Evolutionary conservation across 1,140 invertebrate genomes (phyloP).

Genomic region (Rhagoletis zephyria): DNA sequence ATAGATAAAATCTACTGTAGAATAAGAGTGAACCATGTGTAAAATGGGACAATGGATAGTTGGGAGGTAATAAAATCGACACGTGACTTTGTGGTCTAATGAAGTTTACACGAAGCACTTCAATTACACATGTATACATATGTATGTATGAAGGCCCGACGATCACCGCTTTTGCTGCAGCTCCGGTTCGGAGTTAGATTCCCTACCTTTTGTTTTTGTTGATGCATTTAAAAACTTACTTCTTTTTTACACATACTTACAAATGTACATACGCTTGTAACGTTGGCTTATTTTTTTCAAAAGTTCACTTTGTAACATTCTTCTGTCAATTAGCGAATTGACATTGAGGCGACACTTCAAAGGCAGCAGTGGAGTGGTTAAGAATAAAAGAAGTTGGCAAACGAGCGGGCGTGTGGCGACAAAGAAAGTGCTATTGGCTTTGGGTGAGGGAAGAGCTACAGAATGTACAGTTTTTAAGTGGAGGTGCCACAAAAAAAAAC

Average conservation of each 20-base stretch:
- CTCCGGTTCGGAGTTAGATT: not conserved
- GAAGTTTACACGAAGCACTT: slow-evolving; percentile 31
- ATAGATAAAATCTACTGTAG: no score
- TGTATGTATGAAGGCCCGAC: not conserved
- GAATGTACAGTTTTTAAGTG: slow-evolving; percentile 7
- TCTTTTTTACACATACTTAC: not conserved
- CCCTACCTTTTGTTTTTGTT: not conserved
- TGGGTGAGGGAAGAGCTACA: not conserved
- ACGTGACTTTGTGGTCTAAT: slow-evolving; percentile 30
- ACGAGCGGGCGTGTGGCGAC: slow-evolving; percentile 22
- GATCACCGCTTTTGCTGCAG: slow-evolving; percentile 18
- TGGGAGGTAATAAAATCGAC: slow-evolving; percentile 25
- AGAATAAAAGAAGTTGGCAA: slow-evolving; percentile 26
- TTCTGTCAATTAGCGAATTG: slow-evolving; percentile 50
- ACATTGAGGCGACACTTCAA: slow-evolving; percentile 49
- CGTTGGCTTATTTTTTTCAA: not conserved
- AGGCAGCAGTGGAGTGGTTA: slow-evolving; percentile 39
- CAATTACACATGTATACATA: not conserved
- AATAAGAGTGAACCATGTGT: slow-evolving; percentile 5
- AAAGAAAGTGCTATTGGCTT: slow-evolving; percentile 8
- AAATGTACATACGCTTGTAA: not conserved
- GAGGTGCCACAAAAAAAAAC: not conserved
- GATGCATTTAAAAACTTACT: no score
- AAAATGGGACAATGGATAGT: slow-evolving; percentile 21
- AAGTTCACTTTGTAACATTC: slow-evolving; percentile 43